These are phyloP conservation scores for Pluvianellus socialis DNA, from an alignment of 2,113 vertebrate species.

Conservation along the genomic window DNA sequence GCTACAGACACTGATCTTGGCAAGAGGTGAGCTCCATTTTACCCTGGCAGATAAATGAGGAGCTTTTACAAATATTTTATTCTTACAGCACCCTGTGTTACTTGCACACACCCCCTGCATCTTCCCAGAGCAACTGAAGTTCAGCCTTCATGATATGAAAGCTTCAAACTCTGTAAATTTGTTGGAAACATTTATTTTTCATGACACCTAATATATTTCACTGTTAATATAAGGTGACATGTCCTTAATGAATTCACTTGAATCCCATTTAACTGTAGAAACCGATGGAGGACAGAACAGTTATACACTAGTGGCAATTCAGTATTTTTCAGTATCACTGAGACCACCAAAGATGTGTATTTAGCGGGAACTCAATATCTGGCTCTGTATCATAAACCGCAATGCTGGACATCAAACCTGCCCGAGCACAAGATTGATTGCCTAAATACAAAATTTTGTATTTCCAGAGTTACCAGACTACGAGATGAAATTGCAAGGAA, in stretches of 20 bases:
- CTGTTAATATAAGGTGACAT: neutral
- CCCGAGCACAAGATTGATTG: neutral
- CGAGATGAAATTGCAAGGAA: neutral
- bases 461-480: neutral
- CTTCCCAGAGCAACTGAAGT: neutral
- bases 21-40: neutral
- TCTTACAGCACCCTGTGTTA: neutral
- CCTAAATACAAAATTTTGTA: neutral
- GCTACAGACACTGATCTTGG: neutral
- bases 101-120: neutral
- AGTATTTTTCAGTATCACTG: neutral
- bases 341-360: neutral
- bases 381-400: neutral
- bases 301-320: neutral
- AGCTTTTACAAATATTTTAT: neutral
- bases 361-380: neutral
- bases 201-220: neutral
- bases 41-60: neutral
- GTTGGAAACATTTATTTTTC: neutral
- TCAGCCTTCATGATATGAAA: neutral
- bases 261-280: constrained; percentile 23
- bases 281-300: neutral
- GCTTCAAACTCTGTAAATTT: neutral
- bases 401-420: neutral
- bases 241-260: constrained; percentile 15